These are phyloP conservation scores for Macrostomum lignano DNA, from an alignment of 1,140 invertebrate species.

Conservation along the genomic window DNA sequence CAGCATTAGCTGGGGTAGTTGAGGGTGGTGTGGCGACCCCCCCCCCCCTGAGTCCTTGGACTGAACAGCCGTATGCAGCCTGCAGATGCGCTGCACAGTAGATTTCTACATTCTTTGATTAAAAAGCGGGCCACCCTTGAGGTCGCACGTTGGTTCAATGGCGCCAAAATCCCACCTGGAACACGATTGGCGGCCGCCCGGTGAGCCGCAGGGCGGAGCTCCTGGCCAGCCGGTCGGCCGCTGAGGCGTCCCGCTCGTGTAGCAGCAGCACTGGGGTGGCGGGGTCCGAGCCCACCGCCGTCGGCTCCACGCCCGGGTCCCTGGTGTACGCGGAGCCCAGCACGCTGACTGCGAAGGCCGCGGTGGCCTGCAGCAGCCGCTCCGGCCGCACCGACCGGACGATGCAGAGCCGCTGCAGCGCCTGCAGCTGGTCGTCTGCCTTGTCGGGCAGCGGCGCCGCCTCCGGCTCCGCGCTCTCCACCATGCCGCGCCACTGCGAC, in stretches of 20 bases:
- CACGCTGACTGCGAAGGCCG: conserved; percentile 15
- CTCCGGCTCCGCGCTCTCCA: no score
- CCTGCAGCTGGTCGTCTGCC: conserved; percentile 16
- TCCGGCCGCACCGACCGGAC: conserved; percentile 22
- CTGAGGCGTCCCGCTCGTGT: conserved; percentile 14
- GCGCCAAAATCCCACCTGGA: no score
- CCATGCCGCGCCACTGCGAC: no score
- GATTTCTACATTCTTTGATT: no score
- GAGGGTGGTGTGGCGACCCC: no score
- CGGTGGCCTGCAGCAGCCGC: conserved; percentile 17
- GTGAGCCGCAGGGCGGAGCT: conserved; percentile 15
- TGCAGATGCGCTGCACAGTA: no score
- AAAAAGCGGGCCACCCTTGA: no score
- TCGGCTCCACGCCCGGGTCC: neutral
- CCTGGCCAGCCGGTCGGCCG: conserved; percentile 14
- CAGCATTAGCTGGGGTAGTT: no score
- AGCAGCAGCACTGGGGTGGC: conserved; percentile 17
- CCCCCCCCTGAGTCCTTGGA: no score
- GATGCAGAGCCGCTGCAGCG: conserved; percentile 20
- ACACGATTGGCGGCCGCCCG: no score
- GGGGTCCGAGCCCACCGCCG: conserved; percentile 4
- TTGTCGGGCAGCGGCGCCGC: conserved; percentile 20
- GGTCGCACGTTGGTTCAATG: no score
- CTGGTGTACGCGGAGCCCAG: conserved; percentile 10
- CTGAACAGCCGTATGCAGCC: no score